Conservation (phyloP, 2,888 invertebrate species). For the Cerastis leucographa region DNA sequence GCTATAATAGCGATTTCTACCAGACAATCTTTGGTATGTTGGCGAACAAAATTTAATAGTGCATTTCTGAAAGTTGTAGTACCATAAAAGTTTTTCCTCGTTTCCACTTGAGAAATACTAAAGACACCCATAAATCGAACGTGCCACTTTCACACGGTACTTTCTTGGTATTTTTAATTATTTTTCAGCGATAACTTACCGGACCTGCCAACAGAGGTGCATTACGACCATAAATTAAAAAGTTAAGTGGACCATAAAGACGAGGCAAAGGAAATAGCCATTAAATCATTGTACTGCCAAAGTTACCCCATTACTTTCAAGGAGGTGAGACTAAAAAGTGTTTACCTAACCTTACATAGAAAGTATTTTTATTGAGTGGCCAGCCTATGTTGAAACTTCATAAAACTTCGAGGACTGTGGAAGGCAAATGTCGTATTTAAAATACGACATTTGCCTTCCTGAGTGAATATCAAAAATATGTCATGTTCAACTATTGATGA, state of each 20-base stretch:
- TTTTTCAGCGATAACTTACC: constrained; percentile 39
- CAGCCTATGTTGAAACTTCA: constrained; percentile 10
- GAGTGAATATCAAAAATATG: background rate
- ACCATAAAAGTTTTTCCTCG: background rate
- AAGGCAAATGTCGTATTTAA: background rate
- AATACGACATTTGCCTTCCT: too few relatives aligned
- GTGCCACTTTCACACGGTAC: constrained; percentile 3
- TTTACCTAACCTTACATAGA: constrained; percentile 42
- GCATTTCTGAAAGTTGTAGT: too few relatives aligned
- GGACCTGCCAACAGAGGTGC: constrained; percentile 55
- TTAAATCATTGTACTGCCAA: constrained; percentile 81
- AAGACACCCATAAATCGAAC: constrained; percentile 15
- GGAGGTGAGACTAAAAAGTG: constrained; percentile 67
- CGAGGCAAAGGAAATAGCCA: constrained; percentile 70
- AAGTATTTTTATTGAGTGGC: constrained; percentile 22
- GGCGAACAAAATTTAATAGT: background rate
- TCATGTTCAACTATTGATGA: background rate
- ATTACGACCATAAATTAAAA: constrained; percentile 79
- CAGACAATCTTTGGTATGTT: background rate
- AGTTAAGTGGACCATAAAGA: constrained; percentile 80
- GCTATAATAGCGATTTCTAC: background rate
- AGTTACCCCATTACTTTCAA: constrained; percentile 77
- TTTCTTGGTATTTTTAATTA: constrained; percentile 49
- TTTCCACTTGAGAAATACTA: constrained; percentile 2
- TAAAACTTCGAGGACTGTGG: background rate